Percentiles rank a stretch among this genome's conserved stretches.
Conservation (phyloP, 2,113 vertebrate species). For the Echinops telfairi region DNA sequence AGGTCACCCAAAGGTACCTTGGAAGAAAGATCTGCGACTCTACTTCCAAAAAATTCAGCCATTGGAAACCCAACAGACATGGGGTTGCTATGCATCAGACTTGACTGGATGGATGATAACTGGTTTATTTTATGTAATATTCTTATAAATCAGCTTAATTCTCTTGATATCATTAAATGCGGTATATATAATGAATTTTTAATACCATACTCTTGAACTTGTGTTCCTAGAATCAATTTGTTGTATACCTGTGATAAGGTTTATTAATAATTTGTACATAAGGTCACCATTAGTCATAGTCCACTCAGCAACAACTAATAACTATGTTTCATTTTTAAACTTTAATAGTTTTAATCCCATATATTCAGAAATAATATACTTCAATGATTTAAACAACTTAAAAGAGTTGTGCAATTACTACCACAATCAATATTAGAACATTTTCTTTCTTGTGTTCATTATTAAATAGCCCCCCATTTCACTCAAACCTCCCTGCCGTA, state of each 20-base stretch:
- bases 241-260: constrained; percentile 22
- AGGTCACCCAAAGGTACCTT: not conserved
- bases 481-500: too few relatives aligned
- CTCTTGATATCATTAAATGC: constrained; percentile 17
- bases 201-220: constrained; percentile 24
- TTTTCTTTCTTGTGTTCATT: too few relatives aligned
- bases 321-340: too few relatives aligned
- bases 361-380: too few relatives aligned
- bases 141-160: constrained; percentile 37
- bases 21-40: not conserved
- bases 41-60: not conserved
- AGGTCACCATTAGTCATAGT: not conserved
- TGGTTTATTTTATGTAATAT: constrained; percentile 21
- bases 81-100: not conserved
- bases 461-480: too few relatives aligned
- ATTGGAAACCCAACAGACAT: not conserved
- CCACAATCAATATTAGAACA: too few relatives aligned
- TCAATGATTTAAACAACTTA: too few relatives aligned
- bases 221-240: constrained; percentile 48
- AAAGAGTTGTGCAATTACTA: too few relatives aligned
- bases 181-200: not conserved
- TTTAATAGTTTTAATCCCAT: too few relatives aligned
- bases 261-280: not conserved
- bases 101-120: not conserved
- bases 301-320: not conserved